Percentiles rank a stretch among this genome's conserved stretches.
phyloP scores from a whole-genome alignment of 2,888 invertebrate genomes.

The Frankliniella fusca region DNA sequence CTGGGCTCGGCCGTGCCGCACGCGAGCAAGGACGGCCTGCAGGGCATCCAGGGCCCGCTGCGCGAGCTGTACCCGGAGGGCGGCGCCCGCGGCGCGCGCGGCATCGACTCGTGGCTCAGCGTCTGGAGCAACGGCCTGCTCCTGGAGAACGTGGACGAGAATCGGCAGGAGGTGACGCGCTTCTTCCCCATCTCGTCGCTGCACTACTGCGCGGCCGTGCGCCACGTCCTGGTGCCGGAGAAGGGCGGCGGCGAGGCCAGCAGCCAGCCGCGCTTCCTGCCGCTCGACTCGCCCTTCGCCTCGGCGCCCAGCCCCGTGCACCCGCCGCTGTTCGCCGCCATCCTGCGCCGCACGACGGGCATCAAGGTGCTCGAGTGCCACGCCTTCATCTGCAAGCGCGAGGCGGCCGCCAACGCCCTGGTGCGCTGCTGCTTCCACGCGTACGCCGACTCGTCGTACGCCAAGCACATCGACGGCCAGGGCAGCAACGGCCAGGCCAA shows the following conservation, averaged over 20 bases:
- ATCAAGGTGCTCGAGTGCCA: slow-evolving; percentile 98
- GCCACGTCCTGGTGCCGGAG: slow-evolving; percentile 71
- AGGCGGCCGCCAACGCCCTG: slow-evolving; percentile 95
- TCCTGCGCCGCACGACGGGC: slow-evolving; percentile 89
- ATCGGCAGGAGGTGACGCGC: slow-evolving; percentile 86
- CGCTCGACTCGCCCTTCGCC: slow-evolving; percentile 93
- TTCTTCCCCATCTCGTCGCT: slow-evolving; percentile 94
- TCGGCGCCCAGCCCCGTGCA: slow-evolving; percentile 87
- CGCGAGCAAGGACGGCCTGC: slow-evolving; percentile 94
- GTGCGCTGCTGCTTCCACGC: slow-evolving; percentile 97
- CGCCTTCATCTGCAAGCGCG: slow-evolving; percentile 94
- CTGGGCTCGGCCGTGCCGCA: slow-evolving; percentile 95
- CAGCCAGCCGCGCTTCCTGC: slow-evolving; percentile 72
- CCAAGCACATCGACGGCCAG: slow-evolving; percentile 61
- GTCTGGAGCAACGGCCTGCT: slow-evolving; percentile 96
- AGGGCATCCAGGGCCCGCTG: slow-evolving; percentile 95
- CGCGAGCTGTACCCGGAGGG: slow-evolving; percentile 93
- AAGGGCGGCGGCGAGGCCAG: slow-evolving; percentile 48
- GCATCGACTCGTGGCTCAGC: slow-evolving; percentile 93
- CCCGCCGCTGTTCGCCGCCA: slow-evolving; percentile 95
- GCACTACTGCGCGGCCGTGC: slow-evolving; percentile 93
- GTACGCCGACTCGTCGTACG: slow-evolving; percentile 93
- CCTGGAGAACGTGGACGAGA: slow-evolving; percentile 93
- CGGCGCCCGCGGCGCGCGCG: slow-evolving; percentile 79
- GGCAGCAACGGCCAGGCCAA: slow-evolving; percentile 34